Base-by-base conservation (phyloP, 2,888 invertebrate species). In the Sipunculus nudus region DNA sequence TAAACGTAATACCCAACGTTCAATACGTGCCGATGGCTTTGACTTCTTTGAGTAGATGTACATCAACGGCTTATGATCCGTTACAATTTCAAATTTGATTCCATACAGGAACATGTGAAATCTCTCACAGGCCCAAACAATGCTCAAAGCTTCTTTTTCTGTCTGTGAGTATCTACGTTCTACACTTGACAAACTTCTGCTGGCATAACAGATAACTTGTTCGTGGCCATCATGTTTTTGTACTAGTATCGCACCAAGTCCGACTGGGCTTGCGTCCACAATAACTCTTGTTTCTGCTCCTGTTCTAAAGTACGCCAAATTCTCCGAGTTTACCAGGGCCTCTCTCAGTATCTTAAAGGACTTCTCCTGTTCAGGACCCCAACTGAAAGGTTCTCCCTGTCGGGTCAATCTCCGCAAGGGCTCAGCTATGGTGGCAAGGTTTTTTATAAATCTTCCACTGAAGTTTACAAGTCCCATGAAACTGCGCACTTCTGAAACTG, bases 1-100 rank as follows among this genome's bases (percentile, higher is more conserved):
- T 16, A 72, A 46, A 32, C 60, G 19, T n/a, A 74, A 53, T 4
- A 68, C 53, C 72, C 72, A 71, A 31, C 74, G 31, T 57, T 74
- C 64, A 0, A 75, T 66, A 25, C 73, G 58, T 13, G 74, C 68
- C 43, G 53, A 58, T 10, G 63, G 68, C 28, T 65, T 74, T 10
- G 71, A 63, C n/a, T 19, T 65, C 10, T 29, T 41, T 5, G 39
- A 40, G 26, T 64, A 61, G 5, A 75, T 58, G 3, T 47, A 31
- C 16, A 63, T 53, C 28, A 55, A 39, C 3, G 46, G 47, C 28
- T 48, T 55, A 38, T 55, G 53, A 39, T 72, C 66, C 2, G 71
- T 53, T 2, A 3, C 28, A 3, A 70, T 32, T 41, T 68, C 66
- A 50, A 70, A 69, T 5, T 63, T 45, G 16, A 47, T 45, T 25